A percentile compares a stretch with the other conserved stretches of the same genome.
phyloP scores from a whole-genome alignment of 30 jellyfish, hydroid and myxozoan species.

The Aurelia aurita region DNA sequence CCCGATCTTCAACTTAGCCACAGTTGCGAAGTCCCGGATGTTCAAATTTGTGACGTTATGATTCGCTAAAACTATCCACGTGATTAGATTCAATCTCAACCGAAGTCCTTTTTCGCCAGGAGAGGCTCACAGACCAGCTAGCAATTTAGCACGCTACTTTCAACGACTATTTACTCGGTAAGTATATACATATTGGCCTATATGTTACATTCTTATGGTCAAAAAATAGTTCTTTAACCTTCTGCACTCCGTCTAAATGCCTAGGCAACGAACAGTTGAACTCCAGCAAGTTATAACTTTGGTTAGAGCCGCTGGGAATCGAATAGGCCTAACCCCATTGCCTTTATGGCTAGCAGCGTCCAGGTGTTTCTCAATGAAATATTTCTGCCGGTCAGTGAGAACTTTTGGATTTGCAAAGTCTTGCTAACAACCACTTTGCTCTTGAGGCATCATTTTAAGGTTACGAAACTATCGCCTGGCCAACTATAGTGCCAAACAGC shows the following conservation, averaged over 20 bases:
- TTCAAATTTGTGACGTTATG: slow-evolving; percentile 43
- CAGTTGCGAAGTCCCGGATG: slow-evolving; percentile 48
- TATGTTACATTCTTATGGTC: background rate
- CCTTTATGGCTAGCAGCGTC: background rate
- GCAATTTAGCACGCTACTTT: background rate
- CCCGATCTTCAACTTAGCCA: no score
- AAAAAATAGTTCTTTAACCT: background rate
- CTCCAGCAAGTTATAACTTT: no score
- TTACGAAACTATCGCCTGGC: no score
- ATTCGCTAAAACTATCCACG: slow-evolving; percentile 59
- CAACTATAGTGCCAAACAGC: no score
- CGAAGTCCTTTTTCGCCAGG: slow-evolving; percentile 55
- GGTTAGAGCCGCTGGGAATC: no score
- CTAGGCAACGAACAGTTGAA: no score
- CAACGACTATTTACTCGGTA: slow-evolving; percentile 9
- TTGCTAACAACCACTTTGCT: no score
- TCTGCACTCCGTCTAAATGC: background rate
- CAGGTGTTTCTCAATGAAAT: no score
- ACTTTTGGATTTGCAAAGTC: no score
- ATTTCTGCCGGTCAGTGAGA: no score
- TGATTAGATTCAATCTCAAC: slow-evolving; percentile 34
- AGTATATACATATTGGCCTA: background rate
- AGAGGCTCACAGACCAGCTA: slow-evolving; percentile 40
- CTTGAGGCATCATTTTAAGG: no score
- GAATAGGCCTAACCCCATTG: background rate